A percentile compares a stretch with the other conserved stretches of the same genome.
Conservation (phyloP, 2,888 invertebrate species). For the Harpalus rubripes region DNA sequence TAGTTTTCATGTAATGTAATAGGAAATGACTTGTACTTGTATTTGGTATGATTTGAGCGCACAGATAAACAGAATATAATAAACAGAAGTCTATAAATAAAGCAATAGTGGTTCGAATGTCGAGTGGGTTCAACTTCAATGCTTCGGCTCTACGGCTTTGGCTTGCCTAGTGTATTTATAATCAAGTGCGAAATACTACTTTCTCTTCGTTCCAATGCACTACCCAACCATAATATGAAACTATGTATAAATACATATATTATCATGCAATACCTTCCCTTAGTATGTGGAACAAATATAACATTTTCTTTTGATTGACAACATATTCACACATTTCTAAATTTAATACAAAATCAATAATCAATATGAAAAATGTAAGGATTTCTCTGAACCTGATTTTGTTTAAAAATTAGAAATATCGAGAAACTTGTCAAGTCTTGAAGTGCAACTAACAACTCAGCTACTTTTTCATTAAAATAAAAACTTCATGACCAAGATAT, state of each 20-base stretch:
- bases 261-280: background rate
- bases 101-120: slow-evolving; percentile 12
- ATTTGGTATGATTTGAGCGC: background rate
- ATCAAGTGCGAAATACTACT: slow-evolving; percentile 5
- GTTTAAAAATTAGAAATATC: slow-evolving; percentile 10
- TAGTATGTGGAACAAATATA: background rate
- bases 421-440: background rate
- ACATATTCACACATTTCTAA: background rate
- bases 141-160: background rate
- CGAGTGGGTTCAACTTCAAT: background rate
- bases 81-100: slow-evolving; percentile 14
- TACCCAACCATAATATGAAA: background rate
- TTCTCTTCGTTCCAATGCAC: slow-evolving; percentile 13
- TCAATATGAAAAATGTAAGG: slow-evolving; percentile 10
- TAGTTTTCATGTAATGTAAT: no score
- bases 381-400: slow-evolving; percentile 12
- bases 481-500: slow-evolving; percentile 8
- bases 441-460: no score
- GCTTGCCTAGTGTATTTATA: background rate
- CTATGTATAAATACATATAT: background rate
- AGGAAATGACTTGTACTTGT: background rate
- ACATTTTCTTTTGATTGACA: background rate
- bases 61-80: background rate
- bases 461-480: background rate
- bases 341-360: slow-evolving; percentile 7